phyloP scores from a whole-genome alignment of 2,797 vertebrate genomes.

The Tragopan temminckii region DNA sequence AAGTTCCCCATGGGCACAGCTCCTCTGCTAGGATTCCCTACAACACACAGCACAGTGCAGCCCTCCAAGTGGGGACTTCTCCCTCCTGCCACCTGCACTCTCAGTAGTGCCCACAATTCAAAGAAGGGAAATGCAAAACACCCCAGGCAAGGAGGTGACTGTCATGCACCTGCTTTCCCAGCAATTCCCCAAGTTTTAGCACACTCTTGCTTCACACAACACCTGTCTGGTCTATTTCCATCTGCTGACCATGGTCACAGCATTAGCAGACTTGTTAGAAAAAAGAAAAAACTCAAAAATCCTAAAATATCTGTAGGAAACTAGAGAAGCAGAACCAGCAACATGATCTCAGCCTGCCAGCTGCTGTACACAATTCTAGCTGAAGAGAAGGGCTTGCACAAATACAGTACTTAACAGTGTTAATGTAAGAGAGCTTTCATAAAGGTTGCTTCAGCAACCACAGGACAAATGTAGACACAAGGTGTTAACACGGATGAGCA shows the following conservation, averaged over 20 bases:
- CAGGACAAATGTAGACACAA: slow-evolving; percentile 59
- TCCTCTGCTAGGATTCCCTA: not conserved
- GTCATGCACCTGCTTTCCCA: not conserved
- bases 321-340: not conserved
- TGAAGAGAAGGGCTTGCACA: slow-evolving; percentile 8
- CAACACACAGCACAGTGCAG: not conserved
- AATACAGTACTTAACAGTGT: not conserved
- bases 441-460: slow-evolving; percentile 56
- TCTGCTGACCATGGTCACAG: not conserved
- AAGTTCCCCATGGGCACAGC: not conserved
- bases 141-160: not conserved
- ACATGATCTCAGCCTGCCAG: not conserved
- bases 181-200: not conserved
- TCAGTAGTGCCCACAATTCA: not conserved
- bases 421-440: slow-evolving; percentile 9
- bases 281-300: not conserved
- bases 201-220: not conserved
- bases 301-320: not conserved
- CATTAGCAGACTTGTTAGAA: not conserved
- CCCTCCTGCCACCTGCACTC: not conserved
- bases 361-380: not conserved
- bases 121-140: not conserved
- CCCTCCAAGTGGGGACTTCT: rapidly evolving
- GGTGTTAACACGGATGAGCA: slow-evolving; percentile 60
- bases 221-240: not conserved